Base-by-base conservation (phyloP, 2,797 vertebrate species). In the Oryzias sinensis region DNA sequence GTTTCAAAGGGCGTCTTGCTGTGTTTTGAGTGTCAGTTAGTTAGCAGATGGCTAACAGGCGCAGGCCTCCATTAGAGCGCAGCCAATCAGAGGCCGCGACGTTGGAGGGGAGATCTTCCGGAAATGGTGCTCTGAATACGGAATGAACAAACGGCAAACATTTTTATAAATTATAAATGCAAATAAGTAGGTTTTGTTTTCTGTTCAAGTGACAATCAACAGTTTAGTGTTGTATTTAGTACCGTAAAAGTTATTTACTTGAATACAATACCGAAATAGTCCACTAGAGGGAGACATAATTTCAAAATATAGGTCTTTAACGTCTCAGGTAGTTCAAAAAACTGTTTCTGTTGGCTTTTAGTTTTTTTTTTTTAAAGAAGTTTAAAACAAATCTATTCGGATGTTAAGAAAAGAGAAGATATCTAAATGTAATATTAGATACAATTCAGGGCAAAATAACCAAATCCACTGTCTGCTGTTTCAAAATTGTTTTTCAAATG, bases 21-120 rank as follows among this genome's bases (percentile, higher is more conserved):
- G 46, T 51, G 25, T 49, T 71, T 54, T 37, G 4, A 5, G 47
- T 49, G 24, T 56, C 4, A 15, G 15, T 49, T 5, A 25, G 74
- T 65, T 87, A 88, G 88, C 84, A 72, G 62, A 62, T 65, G 53
- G 82, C 83, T 86, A 86, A 9, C 69, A 16, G 62, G 59, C 62
- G 16, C 53, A 78, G 86, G 85, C 86, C 85, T 25, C 51, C 40
- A 22, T 62, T 47, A 17, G 16, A 18, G 6, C 40, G 1, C 60
- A 78, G 62, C 84, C 86, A 90, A 88, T 89, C 11, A 79, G 72
- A 65, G 47, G 14, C 3, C 47, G 71, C 57, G 15, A 85, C 79
- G 81, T 44, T 53, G 52, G 0, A 9, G 15, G 24, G 3, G 8
- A 37, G 20, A 2, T 87, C 74, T 82, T 88, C 87, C 86, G 79